A percentile compares a stretch with the other conserved stretches of the same genome.
phyloP scores from a whole-genome alignment of 2,888 invertebrate genomes.

The Drosophila paramelanica region DNA sequence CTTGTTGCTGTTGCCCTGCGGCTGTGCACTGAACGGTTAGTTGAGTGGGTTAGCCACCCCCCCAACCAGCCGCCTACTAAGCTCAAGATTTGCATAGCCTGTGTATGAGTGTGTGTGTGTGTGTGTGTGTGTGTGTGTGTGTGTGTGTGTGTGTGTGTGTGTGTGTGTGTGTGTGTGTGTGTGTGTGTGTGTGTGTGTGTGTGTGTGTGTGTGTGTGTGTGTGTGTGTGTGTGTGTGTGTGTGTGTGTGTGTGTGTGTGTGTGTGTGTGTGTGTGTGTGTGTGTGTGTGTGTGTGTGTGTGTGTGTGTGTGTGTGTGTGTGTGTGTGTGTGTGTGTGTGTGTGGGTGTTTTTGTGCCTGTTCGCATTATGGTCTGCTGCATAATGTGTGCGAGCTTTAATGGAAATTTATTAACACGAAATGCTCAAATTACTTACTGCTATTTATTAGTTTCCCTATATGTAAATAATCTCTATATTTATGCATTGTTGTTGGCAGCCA shows the following conservation, averaged over 20 bases:
- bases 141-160: no score
- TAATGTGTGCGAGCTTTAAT: constrained; percentile 54
- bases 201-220: no score
- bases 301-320: no score
- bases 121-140: no score
- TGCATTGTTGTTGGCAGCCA: constrained; percentile 15
- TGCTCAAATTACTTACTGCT: constrained; percentile 37
- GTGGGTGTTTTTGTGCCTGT: neutral
- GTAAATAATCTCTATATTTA: constrained; percentile 30
- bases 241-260: no score
- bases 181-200: no score
- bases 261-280: no score
- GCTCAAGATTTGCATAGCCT: constrained; percentile 44
- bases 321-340: no score
- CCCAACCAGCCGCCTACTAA: constrained; percentile 16
- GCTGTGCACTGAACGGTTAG: constrained; percentile 36
- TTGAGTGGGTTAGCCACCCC: constrained; percentile 24
- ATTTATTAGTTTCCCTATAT: constrained; percentile 38
- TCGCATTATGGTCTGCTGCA: constrained; percentile 45
- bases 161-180: no score
- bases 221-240: no score
- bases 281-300: no score
- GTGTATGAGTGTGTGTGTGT: neutral
- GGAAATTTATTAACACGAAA: constrained; percentile 58
- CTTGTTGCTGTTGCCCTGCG: constrained; percentile 19